These are phyloP conservation scores for Pyrgus malvae DNA, from an alignment of 2,888 invertebrate species.

Conservation along the genomic window DNA sequence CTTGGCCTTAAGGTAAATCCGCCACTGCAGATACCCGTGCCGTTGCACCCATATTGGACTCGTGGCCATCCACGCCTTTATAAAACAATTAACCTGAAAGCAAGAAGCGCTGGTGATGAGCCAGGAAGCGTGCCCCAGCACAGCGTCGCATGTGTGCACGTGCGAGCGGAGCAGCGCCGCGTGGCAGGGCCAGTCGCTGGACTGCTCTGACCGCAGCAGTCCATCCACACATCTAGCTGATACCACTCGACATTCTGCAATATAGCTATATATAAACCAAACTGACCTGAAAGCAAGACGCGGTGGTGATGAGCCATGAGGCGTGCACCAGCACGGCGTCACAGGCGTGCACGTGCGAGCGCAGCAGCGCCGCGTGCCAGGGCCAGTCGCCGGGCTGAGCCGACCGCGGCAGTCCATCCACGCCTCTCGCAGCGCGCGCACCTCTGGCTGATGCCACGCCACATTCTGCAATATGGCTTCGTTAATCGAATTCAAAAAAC, in stretches of 20 bases:
- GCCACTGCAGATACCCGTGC: too few species aligned
- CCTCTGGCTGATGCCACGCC: conserved; percentile 85
- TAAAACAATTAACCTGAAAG: conserved; percentile 85
- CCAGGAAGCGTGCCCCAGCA: conserved; percentile 91
- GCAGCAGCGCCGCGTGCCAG: conserved; percentile 93
- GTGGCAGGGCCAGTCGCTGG: conserved; percentile 97
- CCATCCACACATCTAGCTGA: conserved; percentile 81
- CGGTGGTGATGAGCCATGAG: conserved; percentile 93
- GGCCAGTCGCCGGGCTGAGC: conserved; percentile 94
- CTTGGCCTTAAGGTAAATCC: too few species aligned
- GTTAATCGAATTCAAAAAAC: too few species aligned
- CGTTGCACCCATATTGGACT: too few species aligned
- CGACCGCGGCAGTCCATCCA: conserved; percentile 85
- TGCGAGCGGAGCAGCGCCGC: conserved; percentile 91
- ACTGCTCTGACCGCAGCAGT: conserved; percentile 87
- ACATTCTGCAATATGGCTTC: conserved; percentile 78
- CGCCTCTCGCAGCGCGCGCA: conserved; percentile 64
- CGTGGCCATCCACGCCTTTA: too few species aligned
- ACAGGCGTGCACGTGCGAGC: conserved; percentile 93
- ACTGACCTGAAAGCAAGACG: conserved; percentile 89
- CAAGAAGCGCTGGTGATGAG: conserved; percentile 93
- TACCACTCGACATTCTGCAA: conserved; percentile 86
- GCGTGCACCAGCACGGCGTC: conserved; percentile 92
- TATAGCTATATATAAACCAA: neutral
- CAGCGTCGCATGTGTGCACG: conserved; percentile 94